phyloP scores from a whole-genome alignment of 2,888 invertebrate genomes.

The Apantesis nais region DNA sequence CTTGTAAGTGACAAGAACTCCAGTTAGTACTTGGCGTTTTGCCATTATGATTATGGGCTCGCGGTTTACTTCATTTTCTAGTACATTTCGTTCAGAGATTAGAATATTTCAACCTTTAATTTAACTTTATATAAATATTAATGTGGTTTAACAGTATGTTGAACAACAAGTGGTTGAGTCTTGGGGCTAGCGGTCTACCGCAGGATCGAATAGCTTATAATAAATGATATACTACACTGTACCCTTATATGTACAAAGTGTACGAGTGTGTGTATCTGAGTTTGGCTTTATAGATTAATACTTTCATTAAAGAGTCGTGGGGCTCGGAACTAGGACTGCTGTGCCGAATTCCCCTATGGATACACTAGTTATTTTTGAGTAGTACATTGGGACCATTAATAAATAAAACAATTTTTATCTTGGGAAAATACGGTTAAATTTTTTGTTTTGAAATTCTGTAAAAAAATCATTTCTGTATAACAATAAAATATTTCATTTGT shows the following conservation, averaged over 20 bases:
- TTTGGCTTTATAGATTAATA: background rate
- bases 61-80: constrained; percentile 47
- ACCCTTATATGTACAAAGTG: background rate
- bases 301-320: too few species aligned
- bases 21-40: constrained; percentile 50
- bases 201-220: constrained; percentile 37
- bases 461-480: too few species aligned
- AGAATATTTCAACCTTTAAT: constrained; percentile 33
- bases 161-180: constrained; percentile 58
- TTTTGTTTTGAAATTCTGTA: too few species aligned
- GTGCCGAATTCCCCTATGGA: too few species aligned
- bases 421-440: too few species aligned
- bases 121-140: constrained; percentile 8
- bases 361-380: too few species aligned
- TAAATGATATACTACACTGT: constrained; percentile 5
- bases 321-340: too few species aligned
- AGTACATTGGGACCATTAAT: too few species aligned
- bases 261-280: background rate
- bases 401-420: too few species aligned
- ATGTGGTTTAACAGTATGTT: constrained; percentile 36
- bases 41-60: constrained; percentile 53
- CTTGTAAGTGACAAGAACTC: constrained; percentile 51
- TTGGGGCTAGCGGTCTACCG: constrained; percentile 51
- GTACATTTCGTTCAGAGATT: constrained; percentile 40
- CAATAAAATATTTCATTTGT: too few species aligned